These are phyloP conservation scores for Choloepus didactylus DNA, from an alignment of 2,797 vertebrate species.

Conservation along the genomic window DNA sequence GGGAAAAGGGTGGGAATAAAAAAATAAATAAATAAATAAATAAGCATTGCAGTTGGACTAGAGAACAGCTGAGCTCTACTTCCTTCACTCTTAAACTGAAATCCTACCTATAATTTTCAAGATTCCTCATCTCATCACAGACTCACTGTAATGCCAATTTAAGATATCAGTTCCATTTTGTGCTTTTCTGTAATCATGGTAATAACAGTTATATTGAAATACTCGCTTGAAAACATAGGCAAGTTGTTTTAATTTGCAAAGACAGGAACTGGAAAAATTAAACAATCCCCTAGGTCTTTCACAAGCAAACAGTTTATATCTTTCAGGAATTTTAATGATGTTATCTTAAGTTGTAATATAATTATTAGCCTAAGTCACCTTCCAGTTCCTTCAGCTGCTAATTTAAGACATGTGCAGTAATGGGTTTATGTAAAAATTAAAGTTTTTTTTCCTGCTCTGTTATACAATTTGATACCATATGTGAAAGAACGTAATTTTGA, in stretches of 20 bases:
- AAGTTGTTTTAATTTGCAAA: neutral
- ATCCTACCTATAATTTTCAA: neutral
- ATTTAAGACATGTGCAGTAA: slow-evolving; percentile 50
- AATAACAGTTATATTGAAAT: neutral
- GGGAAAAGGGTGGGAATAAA: neutral
- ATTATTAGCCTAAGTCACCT: slow-evolving; percentile 44
- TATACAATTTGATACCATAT: slow-evolving; percentile 65
- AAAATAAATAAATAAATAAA: neutral
- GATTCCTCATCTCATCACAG: neutral
- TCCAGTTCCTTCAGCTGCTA: neutral
- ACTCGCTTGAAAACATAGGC: neutral
- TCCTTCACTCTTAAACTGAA: neutral
- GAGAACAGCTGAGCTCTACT: neutral
- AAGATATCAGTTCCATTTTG: neutral
- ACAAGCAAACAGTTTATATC: slow-evolving; percentile 31
- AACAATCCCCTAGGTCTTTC: neutral
- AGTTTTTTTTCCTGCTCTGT: slow-evolving; percentile 34
- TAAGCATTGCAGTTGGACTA: neutral
- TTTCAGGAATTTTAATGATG: slow-evolving; percentile 41
- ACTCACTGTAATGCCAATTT: neutral
- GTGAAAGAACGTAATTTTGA: slow-evolving; percentile 71
- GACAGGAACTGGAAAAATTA: neutral
- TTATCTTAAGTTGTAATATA: neutral
- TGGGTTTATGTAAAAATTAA: slow-evolving; percentile 53
- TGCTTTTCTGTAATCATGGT: neutral